Evolutionary conservation across 2,888 invertebrate genomes (phyloP).

Genomic region (Lasioglossum pauxillum): DNA sequence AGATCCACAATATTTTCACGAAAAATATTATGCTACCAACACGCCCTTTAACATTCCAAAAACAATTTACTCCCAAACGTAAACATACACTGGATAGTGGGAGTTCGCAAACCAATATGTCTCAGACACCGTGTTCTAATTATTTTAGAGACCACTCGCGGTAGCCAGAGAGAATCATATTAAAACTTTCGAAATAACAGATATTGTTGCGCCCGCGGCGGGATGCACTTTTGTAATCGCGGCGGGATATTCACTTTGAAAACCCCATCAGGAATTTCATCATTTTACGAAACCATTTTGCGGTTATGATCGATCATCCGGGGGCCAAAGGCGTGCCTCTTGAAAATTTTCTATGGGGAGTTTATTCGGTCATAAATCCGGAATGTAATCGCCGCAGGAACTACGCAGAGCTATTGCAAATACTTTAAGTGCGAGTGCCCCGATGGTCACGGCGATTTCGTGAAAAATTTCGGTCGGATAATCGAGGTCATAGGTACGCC

Average conservation of each 20-base stretch:
- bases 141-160: background rate
- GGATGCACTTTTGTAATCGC: slow-evolving; percentile 6
- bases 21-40: background rate
- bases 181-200: slow-evolving; percentile 12
- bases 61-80: background rate
- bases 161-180: background rate
- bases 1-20: background rate
- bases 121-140: background rate
- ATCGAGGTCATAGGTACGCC: slow-evolving; percentile 6
- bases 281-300: slow-evolving; percentile 35
- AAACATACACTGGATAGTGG: background rate
- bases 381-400: slow-evolving; percentile 56
- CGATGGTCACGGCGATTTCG: slow-evolving; percentile 37
- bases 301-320: slow-evolving; percentile 42
- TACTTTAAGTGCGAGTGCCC: slow-evolving; percentile 52
- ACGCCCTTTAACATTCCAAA: background rate
- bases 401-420: slow-evolving; percentile 48
- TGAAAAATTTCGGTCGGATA: slow-evolving; percentile 55
- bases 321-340: slow-evolving; percentile 24
- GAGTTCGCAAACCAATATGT: background rate
- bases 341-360: slow-evolving; percentile 48
- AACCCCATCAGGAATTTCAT: slow-evolving; percentile 32
- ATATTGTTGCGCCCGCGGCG: slow-evolving; percentile 1
- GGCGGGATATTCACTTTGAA: slow-evolving; percentile 33
- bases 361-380: slow-evolving; percentile 67